Evolutionary conservation across 1,140 invertebrate genomes (phyloP).

Genomic region (Leptopilina clavipes): DNA sequence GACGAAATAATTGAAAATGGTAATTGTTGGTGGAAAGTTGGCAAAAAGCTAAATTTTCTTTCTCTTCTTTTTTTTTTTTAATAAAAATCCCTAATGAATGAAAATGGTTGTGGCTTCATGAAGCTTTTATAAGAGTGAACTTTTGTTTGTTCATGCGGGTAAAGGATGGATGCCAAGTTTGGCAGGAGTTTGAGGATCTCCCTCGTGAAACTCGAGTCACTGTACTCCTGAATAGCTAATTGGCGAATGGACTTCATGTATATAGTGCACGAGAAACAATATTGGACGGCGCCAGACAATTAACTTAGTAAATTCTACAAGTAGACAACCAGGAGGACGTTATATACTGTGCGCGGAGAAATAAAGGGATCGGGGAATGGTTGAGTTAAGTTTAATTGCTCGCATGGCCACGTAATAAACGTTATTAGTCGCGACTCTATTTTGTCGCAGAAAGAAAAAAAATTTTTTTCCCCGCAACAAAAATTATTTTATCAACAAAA

Average conservation of each 20-base stretch:
- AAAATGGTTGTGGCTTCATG: background rate
- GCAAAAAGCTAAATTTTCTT: too few relatives aligned
- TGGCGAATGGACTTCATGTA: slow-evolving; percentile 20
- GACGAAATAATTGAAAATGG: too few relatives aligned
- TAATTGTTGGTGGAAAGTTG: too few relatives aligned
- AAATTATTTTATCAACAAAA: too few relatives aligned
- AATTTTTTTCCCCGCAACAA: too few relatives aligned
- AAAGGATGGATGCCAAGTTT: slow-evolving; percentile 7
- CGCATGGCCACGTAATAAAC: slow-evolving; percentile 21
- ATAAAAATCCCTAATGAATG: too few relatives aligned
- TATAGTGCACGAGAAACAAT: slow-evolving; percentile 18
- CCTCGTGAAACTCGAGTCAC: slow-evolving; percentile 11
- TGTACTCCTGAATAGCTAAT: slow-evolving; percentile 30
- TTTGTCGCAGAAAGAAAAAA: background rate
- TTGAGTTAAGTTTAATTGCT: slow-evolving; percentile 29
- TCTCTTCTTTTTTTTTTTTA: too few relatives aligned
- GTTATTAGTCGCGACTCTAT: background rate
- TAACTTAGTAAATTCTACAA: slow-evolving; percentile 32
- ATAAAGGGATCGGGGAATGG: background rate
- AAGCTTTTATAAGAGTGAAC: background rate
- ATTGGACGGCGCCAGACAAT: slow-evolving; percentile 33
- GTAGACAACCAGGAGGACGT: slow-evolving; percentile 10
- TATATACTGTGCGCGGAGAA: slow-evolving; percentile 13
- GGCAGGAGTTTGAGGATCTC: slow-evolving; percentile 29
- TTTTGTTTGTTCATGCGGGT: too few relatives aligned